Percentiles rank a stretch among this genome's conserved stretches.
These are phyloP conservation scores for Cephus rjabovi DNA, from an alignment of 2,888 invertebrate genomes.

Conservation along the genomic window DNA sequence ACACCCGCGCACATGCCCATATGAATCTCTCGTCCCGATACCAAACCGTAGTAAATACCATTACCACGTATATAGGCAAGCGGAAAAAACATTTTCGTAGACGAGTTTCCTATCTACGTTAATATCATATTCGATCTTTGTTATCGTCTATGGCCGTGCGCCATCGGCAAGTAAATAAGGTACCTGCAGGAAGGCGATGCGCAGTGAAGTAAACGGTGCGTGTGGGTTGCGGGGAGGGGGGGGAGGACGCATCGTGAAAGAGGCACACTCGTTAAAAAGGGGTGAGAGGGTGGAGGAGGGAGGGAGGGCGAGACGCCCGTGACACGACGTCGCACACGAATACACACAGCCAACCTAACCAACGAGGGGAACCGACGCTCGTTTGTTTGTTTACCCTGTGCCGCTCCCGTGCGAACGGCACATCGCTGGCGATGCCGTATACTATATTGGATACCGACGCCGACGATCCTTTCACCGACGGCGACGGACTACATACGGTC, in stretches of 20 bases:
- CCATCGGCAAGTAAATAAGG: too few species aligned
- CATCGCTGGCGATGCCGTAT: constrained; percentile 16
- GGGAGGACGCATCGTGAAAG: background rate
- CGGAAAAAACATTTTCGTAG: too few species aligned
- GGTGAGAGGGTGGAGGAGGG: background rate
- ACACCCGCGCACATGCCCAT: too few species aligned
- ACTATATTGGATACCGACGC: constrained; percentile 8
- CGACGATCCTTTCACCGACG: constrained; percentile 25
- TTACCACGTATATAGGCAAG: too few species aligned
- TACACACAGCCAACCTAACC: constrained; percentile 13
- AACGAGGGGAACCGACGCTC: constrained; percentile 14
- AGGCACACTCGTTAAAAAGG: background rate
- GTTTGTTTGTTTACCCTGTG: constrained; percentile 42
- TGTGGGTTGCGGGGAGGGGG: background rate
- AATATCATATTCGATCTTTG: too few species aligned
- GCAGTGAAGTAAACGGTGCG: background rate
- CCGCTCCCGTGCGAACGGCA: constrained; percentile 34
- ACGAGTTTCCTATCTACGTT: too few species aligned
- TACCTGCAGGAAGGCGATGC: too few species aligned
- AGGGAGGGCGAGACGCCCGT: background rate
- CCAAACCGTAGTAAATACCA: too few species aligned
- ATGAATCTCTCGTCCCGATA: too few species aligned
- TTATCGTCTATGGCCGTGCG: too few species aligned
- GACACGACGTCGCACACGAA: constrained; percentile 20
- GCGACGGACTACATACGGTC: constrained; percentile 7